Percentiles rank a stretch among this genome's conserved stretches.
phyloP scores from a whole-genome alignment of 2,113 vertebrate species.

The Tupaia tana region DNA sequence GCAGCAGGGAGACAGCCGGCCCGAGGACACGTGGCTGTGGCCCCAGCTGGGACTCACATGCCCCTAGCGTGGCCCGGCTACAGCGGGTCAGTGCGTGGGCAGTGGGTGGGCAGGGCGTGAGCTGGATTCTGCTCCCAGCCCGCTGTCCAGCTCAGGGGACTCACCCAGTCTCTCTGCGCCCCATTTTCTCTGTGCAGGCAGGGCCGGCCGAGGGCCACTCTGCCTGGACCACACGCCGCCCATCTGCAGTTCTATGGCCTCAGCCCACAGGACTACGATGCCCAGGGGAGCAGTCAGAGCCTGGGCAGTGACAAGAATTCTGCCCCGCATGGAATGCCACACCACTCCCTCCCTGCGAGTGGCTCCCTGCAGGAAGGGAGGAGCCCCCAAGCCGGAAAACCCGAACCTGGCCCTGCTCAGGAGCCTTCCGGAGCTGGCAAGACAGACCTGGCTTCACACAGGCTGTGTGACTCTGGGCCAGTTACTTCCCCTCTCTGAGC shows the following conservation, averaged over 20 bases:
- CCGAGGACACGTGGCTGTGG: too few relatives aligned
- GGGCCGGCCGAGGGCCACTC: background rate
- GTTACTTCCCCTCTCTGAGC: background rate
- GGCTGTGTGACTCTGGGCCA: background rate
- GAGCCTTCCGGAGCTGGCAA: background rate
- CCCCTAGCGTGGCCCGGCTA: too few relatives aligned
- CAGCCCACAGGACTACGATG: background rate
- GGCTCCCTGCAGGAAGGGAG: background rate
- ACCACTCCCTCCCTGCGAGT: background rate
- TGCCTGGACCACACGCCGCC: too few relatives aligned
- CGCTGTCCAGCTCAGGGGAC: background rate
- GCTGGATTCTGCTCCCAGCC: background rate
- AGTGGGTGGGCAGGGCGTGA: background rate
- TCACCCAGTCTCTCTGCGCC: background rate
- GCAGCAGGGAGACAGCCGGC: too few relatives aligned
- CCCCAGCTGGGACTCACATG: too few relatives aligned
- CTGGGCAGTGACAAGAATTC: background rate
- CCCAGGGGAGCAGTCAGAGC: background rate
- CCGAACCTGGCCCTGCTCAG: background rate
- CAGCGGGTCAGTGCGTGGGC: rapidly evolving
- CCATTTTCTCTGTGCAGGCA: background rate
- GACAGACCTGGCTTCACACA: background rate
- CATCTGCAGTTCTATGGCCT: background rate
- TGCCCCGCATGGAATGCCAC: background rate
- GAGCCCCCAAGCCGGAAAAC: background rate